phyloP scores from a whole-genome alignment of 2,113 vertebrate genomes.

The Axis porcinus region DNA sequence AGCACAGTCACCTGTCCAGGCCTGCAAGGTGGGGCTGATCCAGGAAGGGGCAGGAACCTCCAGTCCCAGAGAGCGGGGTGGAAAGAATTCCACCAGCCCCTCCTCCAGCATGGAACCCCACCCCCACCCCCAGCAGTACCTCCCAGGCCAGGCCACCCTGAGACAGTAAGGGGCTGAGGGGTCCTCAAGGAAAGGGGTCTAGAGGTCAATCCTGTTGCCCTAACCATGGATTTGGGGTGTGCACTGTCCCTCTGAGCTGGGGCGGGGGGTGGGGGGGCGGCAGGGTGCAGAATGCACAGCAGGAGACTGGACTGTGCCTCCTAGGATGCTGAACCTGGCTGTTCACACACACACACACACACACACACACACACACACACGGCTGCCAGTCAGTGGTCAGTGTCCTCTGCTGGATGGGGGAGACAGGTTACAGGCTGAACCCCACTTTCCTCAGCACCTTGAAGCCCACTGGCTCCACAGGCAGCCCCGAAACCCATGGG shows the following conservation, averaged over 20 bases:
- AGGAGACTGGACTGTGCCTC: neutral
- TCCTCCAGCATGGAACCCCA: accelerated
- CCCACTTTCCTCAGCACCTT: neutral
- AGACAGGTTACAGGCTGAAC: neutral
- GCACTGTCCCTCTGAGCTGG: neutral
- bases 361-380: neutral
- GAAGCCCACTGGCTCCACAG: neutral
- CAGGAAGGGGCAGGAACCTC: neutral
- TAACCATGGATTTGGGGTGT: neutral
- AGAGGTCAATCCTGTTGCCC: neutral
- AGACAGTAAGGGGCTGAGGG: neutral
- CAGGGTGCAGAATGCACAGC: neutral
- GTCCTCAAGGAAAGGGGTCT: neutral
- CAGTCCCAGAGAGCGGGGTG: neutral
- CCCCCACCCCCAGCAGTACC: neutral
- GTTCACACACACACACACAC: neutral
- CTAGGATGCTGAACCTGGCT: neutral
- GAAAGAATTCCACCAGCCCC: neutral
- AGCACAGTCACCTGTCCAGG: neutral
- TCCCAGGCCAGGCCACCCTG: accelerated
- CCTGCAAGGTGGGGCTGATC: neutral
- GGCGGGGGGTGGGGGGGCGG: accelerated
- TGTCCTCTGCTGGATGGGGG: neutral
- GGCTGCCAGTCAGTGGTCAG: neutral
- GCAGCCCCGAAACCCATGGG: neutral